Base-by-base conservation (phyloP, 2,888 invertebrate species). In the Trichopria drosophilae region DNA sequence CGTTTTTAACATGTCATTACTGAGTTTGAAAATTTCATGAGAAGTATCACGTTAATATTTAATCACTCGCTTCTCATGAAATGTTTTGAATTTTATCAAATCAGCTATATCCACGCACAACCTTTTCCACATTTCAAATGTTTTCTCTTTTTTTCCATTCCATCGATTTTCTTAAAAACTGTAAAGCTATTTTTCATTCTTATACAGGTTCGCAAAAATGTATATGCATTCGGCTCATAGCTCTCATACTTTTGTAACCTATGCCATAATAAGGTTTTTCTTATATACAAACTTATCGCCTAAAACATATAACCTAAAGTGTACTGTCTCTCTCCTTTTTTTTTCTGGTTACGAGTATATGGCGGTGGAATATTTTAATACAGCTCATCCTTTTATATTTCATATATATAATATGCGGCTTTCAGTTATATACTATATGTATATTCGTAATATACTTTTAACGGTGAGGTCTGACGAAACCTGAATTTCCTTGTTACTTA, bases 211-310 rank as follows among this genome's bases (percentile, higher is more conserved):
- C 24, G 9, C n/a, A 13, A n/a, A 32, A 44, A 40, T 46, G 28
- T 24, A 40, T 26, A 9, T 40, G 29, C 32, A 53, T 47, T 56
- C 37, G 34, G 36, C 51, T 45, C 52, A 48, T 37, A 34, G 43
- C 51, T 45, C 49, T 51, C 47, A 51, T 36, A 29, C 42, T 51
- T 31, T 41, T 37, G 51, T 53, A 53, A 55, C 58, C 62, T 61
- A 60, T 51, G 53, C 55, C 35, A 31, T 42, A 42, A 28, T 16
- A 41, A 43, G 29, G 63, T 61, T 60, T 49, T 68, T 63, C 60
- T 72, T 74, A 73, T 74, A 72, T 74, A 74, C 72, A 74, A 73
- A 75, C 69, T 73, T 74, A 73, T n/a, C 57, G 35, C 39, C 41
- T 69, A 71, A 72, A 62, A 62, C 58, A 62, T 66, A 65, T 63